phyloP scores from a whole-genome alignment of 53 echinoderm and acorn worm species.

The Zoroaster sp. region DNA sequence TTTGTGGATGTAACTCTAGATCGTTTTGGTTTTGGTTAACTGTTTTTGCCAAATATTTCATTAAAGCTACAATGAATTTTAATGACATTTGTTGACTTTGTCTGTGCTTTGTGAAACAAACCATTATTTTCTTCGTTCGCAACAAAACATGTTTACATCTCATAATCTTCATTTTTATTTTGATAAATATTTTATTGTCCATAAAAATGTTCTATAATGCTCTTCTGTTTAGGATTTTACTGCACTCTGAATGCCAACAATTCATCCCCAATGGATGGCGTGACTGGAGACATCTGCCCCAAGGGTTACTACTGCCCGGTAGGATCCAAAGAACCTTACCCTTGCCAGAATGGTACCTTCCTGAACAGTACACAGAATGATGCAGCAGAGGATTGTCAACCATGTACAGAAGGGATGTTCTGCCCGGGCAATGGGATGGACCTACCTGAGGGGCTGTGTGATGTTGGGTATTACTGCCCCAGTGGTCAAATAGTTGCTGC shows the following conservation, averaged over 20 bases:
- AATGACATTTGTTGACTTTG: too few species aligned
- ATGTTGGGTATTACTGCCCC: slow-evolving; percentile 93
- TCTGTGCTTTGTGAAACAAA: too few species aligned
- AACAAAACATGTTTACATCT: too few species aligned
- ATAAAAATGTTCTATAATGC: not conserved
- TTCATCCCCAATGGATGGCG: slow-evolving; percentile 75
- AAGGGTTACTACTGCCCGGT: slow-evolving; percentile 92
- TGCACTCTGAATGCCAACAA: slow-evolving; percentile 72
- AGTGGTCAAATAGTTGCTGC: slow-evolving; percentile 89
- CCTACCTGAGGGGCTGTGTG: slow-evolving; percentile 70
- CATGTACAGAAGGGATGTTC: slow-evolving; percentile 82
- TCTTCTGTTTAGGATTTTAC: slow-evolving; percentile 71
- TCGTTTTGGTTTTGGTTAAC: too few species aligned
- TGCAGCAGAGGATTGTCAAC: slow-evolving; percentile 69
- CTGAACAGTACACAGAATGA: slow-evolving; percentile 78
- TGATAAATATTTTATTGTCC: not conserved
- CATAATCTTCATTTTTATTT: too few species aligned
- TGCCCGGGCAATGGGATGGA: slow-evolving; percentile 88
- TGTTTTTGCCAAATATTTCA: too few species aligned
- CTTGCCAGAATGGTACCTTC: slow-evolving; percentile 85
- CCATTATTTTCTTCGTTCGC: too few species aligned
- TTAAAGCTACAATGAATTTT: too few species aligned
- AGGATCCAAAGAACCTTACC: slow-evolving; percentile 66
- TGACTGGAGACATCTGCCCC: slow-evolving; percentile 86
- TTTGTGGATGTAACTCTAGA: too few species aligned